These are phyloP conservation scores for Heterocephalus glaber DNA, from an alignment of 2,113 vertebrate genomes.

Conservation along the genomic window DNA sequence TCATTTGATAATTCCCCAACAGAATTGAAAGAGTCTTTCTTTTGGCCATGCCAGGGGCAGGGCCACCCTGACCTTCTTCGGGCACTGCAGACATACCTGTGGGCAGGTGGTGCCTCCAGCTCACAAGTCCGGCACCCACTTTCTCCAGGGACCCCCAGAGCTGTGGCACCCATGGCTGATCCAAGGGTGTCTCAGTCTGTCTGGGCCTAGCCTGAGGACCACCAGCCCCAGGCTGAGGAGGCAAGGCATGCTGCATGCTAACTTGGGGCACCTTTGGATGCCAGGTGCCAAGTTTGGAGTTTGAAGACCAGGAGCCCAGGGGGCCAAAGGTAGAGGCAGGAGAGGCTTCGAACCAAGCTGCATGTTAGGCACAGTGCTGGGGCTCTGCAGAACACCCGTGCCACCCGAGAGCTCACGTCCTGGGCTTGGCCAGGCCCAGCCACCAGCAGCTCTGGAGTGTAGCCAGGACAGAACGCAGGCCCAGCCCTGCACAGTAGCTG, in stretches of 20 bases:
- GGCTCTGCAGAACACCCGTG: too few species aligned
- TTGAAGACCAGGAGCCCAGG: not conserved
- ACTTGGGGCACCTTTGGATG: not conserved
- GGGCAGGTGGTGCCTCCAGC: not conserved
- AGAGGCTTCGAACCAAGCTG: too few species aligned
- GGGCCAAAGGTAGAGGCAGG: fast-evolving
- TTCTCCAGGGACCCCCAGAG: fast-evolving
- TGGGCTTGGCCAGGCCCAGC: not conserved
- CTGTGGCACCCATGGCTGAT: fast-evolving
- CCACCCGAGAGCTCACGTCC: not conserved
- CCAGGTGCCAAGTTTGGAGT: not conserved
- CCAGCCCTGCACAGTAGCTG: not conserved
- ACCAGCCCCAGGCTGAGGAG: fast-evolving
- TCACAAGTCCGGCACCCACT: fast-evolving
- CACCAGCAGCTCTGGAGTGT: not conserved
- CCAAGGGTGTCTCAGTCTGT: fast-evolving
- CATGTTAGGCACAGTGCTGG: fast-evolving
- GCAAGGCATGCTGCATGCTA: fast-evolving
- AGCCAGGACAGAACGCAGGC: not conserved
- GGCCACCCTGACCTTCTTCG: fast-evolving
- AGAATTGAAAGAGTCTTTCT: not conserved
- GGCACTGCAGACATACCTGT: fast-evolving
- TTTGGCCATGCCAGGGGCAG: not conserved
- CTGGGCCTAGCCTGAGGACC: not conserved
- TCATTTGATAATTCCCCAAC: not conserved